Evolutionary conservation across 1,140 invertebrate genomes (phyloP).

Genomic region (Pseudomyrmex concolor): DNA sequence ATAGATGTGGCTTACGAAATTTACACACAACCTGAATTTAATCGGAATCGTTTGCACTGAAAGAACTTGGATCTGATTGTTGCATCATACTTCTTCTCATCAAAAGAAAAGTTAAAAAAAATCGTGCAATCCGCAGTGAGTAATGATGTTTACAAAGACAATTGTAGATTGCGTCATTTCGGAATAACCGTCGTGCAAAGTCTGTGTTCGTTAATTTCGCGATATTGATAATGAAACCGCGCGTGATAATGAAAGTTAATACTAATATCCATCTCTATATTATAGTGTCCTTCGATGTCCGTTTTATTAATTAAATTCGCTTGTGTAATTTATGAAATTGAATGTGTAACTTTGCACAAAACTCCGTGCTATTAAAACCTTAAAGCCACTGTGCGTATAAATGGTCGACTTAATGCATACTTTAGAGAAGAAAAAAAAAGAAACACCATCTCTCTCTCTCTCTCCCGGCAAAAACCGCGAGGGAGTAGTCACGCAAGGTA

Average conservation of each 20-base stretch:
- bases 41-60: not conserved
- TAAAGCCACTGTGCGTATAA: no score
- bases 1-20: not conserved
- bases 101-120: not conserved
- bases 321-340: constrained; percentile 28
- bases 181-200: not conserved
- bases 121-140: not conserved
- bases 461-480: not conserved
- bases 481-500: constrained; percentile 64
- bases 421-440: no score
- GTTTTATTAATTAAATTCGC: not conserved
- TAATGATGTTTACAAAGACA: not conserved
- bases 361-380: no score
- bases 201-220: not conserved
- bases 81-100: not conserved
- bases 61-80: not conserved
- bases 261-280: constrained; percentile 23
- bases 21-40: not conserved
- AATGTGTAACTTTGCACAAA: not conserved
- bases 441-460: no score
- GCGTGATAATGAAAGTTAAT: not conserved
- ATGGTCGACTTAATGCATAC: not conserved
- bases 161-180: not conserved
- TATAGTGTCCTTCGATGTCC: not conserved
- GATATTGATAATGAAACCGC: not conserved